phyloP scores from a whole-genome alignment of 2,113 vertebrate genomes.

The Agelaius tricolor region DNA sequence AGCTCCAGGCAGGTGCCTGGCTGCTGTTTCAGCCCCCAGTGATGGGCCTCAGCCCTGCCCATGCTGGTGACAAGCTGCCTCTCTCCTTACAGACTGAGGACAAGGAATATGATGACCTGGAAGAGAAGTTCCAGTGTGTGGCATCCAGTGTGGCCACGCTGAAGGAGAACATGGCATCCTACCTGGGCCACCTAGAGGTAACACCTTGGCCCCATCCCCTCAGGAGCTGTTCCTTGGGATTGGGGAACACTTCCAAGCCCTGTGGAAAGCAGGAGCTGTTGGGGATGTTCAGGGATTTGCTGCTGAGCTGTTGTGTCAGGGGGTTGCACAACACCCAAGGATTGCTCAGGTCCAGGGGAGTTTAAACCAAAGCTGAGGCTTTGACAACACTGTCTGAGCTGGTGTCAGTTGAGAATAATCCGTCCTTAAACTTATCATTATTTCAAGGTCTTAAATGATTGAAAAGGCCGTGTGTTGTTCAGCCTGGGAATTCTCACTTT shows the following conservation, averaged over 20 bases:
- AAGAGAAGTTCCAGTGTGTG: conserved; percentile 84
- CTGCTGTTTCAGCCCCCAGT: not conserved
- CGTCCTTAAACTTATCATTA: not conserved
- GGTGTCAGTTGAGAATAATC: not conserved
- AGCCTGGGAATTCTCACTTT: not conserved
- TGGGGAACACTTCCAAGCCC: not conserved
- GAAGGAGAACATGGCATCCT: conserved; percentile 82
- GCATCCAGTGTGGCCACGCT: conserved; percentile 80
- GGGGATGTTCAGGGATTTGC: not conserved
- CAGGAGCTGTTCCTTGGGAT: not conserved
- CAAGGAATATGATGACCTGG: conserved; percentile 86
- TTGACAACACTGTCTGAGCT: not conserved
- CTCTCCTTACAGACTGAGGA: conserved; percentile 81
- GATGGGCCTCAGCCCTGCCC: not conserved
- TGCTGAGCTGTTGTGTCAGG: not conserved
- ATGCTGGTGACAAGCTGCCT: not conserved
- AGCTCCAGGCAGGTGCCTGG: not conserved
- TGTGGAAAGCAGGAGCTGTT: not conserved
- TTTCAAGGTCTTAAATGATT: not conserved
- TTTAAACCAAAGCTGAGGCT: not conserved
- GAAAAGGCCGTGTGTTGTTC: not conserved
- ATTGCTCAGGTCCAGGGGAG: not conserved
- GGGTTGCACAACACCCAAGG: not conserved
- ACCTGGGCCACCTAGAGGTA: conserved; percentile 86
- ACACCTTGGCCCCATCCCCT: not conserved